Conservation (phyloP, 2,888 invertebrate genomes). For the Agrochola lota region DNA sequence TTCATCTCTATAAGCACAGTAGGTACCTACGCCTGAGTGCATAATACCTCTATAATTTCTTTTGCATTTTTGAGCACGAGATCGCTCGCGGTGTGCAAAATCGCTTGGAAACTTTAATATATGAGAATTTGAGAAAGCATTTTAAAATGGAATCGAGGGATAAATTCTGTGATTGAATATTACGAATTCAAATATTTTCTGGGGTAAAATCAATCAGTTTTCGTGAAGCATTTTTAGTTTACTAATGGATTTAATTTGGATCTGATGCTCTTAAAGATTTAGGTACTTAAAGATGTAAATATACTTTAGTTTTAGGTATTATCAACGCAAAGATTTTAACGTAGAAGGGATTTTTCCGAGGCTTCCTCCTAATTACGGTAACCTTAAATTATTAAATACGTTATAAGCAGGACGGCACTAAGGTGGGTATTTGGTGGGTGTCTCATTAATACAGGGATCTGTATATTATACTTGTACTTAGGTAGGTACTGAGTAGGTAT, state of each 20-base stretch:
- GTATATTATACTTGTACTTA: neutral
- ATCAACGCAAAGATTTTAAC: no score
- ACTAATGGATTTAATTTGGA: neutral
- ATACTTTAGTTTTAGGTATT: neutral
- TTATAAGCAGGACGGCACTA: neutral
- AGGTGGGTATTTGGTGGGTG: neutral
- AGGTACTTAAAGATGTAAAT: neutral
- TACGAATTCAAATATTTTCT: slow-evolving; percentile 24
- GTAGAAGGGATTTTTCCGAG: no score
- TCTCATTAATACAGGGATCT: neutral
- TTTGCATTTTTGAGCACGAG: slow-evolving; percentile 12
- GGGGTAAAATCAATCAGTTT: neutral
- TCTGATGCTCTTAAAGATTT: neutral
- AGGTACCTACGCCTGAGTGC: neutral
- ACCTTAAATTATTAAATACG: neutral
- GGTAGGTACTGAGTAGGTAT: neutral
- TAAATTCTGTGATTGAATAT: slow-evolving; percentile 42
- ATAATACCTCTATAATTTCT: neutral
- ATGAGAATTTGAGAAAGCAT: slow-evolving; percentile 25
- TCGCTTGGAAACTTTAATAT: slow-evolving; percentile 6
- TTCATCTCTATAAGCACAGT: neutral
- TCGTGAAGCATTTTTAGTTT: slow-evolving; percentile 5
- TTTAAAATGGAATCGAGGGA: slow-evolving; percentile 22
- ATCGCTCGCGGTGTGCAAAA: slow-evolving; percentile 19
- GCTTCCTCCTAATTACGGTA: no score